Evolutionary conservation across 2,888 invertebrate genomes (phyloP).

Genomic region (Aphodius sticticus): DNA sequence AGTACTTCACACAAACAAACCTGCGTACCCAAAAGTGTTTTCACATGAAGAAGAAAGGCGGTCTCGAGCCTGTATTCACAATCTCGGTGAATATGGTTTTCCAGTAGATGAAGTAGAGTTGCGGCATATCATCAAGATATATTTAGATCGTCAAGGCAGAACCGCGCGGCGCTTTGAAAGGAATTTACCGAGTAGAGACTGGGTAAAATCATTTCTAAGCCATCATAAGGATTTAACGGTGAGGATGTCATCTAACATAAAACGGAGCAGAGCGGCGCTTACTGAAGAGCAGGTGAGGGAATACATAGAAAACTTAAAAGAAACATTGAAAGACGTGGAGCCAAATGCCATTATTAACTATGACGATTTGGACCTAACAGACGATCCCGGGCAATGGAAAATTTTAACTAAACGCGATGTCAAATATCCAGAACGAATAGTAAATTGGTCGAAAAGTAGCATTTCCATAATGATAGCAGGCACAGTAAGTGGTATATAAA

Average conservation of each 20-base stretch:
- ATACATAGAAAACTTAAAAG: neutral
- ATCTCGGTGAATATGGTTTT: neutral
- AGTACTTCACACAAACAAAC: no score
- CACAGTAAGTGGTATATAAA: neutral
- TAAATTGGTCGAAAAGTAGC: neutral
- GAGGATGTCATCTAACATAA: neutral
- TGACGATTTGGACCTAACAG: neutral
- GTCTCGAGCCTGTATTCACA: neutral
- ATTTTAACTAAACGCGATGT: neutral
- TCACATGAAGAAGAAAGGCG: no score
- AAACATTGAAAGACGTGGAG: neutral
- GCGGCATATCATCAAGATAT: neutral
- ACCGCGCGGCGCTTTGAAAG: neutral
- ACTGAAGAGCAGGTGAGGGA: neutral
- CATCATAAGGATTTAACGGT: neutral
- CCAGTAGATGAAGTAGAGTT: neutral
- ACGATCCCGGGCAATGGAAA: neutral
- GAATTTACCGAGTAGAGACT: constrained; percentile 9
- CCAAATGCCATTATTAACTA: constrained; percentile 4
- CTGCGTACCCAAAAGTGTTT: no score
- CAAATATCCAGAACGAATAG: constrained; percentile 12
- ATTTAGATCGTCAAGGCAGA: neutral
- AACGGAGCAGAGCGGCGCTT: neutral
- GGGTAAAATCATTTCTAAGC: neutral
- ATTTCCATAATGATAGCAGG: constrained; percentile 1